Evolutionary conservation across 2,113 vertebrate genomes (phyloP).

Genomic region (Forbesichthys papilliferus): DNA sequence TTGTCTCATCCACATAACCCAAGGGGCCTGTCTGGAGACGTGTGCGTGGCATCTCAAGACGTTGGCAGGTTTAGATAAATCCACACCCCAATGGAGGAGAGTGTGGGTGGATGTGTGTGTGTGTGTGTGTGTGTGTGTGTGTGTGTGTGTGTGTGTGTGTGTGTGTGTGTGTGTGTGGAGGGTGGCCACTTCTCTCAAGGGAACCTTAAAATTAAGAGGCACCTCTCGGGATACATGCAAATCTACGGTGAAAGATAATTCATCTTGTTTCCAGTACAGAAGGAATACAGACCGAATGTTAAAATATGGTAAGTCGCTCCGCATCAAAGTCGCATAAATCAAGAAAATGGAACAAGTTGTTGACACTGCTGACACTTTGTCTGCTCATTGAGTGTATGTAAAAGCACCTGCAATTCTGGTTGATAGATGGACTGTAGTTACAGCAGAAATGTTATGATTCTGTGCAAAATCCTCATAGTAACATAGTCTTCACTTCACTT

Average conservation of each 20-base stretch:
- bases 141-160: too few species aligned
- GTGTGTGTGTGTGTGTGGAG: background rate
- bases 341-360: too few species aligned
- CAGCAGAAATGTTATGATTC: too few species aligned
- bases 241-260: background rate
- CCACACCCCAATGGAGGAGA: conserved; percentile 1
- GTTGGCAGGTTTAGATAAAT: conserved; percentile 21
- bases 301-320: conserved; percentile 3
- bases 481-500: conserved; percentile 30
- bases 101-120: too few species aligned
- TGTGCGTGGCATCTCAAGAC: conserved; percentile 56
- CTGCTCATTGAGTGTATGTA: conserved; percentile 16
- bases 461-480: too few species aligned
- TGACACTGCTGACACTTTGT: conserved; percentile 16
- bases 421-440: too few species aligned
- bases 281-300: background rate
- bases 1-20: conserved; percentile 63
- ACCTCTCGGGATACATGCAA: background rate
- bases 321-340: conserved; percentile 2
- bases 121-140: too few species aligned
- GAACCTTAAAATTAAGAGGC: conserved; percentile 5
- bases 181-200: conserved; percentile 14
- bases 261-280: background rate
- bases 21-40: conserved; percentile 44
- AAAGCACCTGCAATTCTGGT: background rate